Evolutionary conservation across 2,113 vertebrate species (phyloP).

Genomic region (Dicerorhinus sumatrensis): DNA sequence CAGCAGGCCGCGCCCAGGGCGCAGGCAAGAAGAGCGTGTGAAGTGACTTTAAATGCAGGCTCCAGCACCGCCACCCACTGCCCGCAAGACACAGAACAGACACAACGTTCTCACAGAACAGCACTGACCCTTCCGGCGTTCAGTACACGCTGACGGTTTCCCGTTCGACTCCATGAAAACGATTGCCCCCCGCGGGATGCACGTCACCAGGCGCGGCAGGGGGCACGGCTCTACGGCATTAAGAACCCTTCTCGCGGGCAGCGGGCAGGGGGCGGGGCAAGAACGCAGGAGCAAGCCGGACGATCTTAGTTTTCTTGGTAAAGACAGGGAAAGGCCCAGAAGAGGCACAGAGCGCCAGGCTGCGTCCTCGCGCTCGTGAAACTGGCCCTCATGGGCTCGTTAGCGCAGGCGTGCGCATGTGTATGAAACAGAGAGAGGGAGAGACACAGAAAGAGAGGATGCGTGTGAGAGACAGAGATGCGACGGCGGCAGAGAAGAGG

Average conservation of each 20-base stretch:
- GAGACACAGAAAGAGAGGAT: neutral
- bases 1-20: fast-evolving
- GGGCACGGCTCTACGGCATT: neutral
- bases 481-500: neutral
- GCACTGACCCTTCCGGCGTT: neutral
- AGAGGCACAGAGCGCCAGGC: too few relatives aligned
- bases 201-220: neutral
- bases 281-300: neutral
- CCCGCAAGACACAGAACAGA: neutral
- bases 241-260: neutral
- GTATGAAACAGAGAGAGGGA: neutral
- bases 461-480: neutral
- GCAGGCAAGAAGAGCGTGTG: too few relatives aligned
- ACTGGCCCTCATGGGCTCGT: neutral
- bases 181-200: neutral
- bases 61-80: neutral
- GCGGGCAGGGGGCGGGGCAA: neutral
- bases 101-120: neutral
- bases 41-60: neutral
- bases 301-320: neutral
- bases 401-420: neutral
- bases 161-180: neutral
- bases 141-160: neutral
- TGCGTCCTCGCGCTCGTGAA: neutral
- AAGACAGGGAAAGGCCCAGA: neutral